phyloP scores from a whole-genome alignment of 1,140 invertebrate genomes.

The Popillia japonica region DNA sequence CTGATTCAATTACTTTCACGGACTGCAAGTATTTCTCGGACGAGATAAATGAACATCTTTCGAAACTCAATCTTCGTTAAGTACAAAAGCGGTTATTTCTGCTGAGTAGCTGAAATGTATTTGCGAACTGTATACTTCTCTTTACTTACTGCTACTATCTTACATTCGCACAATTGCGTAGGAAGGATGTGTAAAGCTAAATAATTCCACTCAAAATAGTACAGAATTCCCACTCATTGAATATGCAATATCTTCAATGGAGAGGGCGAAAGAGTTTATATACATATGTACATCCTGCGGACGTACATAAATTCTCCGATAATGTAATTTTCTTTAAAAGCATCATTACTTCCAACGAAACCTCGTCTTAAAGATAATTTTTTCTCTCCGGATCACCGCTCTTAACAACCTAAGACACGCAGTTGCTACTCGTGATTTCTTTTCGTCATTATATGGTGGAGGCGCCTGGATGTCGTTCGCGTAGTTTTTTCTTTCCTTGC shows the following conservation, averaged over 20 bases:
- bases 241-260: not conserved
- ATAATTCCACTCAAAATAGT: not conserved
- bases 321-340: slow-evolving; percentile 28
- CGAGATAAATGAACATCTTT: not conserved
- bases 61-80: not conserved
- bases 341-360: not conserved
- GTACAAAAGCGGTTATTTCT: not conserved
- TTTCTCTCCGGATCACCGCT: not conserved
- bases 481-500: not conserved
- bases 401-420: not conserved
- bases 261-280: not conserved
- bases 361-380: not conserved
- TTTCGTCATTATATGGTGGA: not conserved
- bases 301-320: not conserved
- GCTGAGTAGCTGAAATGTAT: too few relatives aligned
- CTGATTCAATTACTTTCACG: too few relatives aligned
- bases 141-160: not conserved
- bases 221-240: not conserved
- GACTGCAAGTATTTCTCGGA: not conserved
- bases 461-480: slow-evolving; percentile 3
- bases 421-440: not conserved
- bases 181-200: not conserved
- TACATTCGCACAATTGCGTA: not conserved
- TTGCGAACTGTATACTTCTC: not conserved
- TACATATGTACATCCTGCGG: not conserved